Percentiles rank a stretch among this genome's conserved stretches.
These are phyloP conservation scores for Etheostoma nigrum DNA, from an alignment of 2,797 vertebrate genomes.

Conservation along the genomic window DNA sequence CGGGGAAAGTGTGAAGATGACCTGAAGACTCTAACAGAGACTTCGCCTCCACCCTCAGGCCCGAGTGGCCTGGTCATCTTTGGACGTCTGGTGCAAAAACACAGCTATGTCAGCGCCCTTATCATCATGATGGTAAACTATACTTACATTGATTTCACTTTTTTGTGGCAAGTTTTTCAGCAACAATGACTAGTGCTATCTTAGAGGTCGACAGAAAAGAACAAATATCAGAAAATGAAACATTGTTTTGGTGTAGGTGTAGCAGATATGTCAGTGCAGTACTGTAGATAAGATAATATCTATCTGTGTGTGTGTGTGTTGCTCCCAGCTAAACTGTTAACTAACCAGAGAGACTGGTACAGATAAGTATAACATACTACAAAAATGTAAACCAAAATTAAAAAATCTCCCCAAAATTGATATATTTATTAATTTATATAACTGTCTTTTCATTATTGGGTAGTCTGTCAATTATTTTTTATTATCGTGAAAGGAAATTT, in stretches of 20 bases:
- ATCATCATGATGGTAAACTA: slow-evolving; percentile 87
- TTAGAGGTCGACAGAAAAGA: neutral
- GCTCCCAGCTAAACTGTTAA: too few relatives aligned
- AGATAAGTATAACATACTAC: neutral
- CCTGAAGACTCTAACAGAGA: slow-evolving; percentile 42
- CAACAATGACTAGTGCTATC: neutral
- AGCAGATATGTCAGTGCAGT: neutral
- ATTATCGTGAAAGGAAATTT: too few relatives aligned
- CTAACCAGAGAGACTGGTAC: neutral
- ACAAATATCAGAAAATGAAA: neutral
- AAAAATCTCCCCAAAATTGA: neutral
- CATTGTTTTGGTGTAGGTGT: neutral
- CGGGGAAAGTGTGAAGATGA: slow-evolving; percentile 35
- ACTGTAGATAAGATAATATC: neutral
- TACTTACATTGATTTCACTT: neutral
- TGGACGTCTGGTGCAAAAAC: slow-evolving; percentile 83
- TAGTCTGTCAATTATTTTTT: too few relatives aligned
- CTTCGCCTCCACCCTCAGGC: slow-evolving; percentile 42
- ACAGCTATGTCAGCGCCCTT: slow-evolving; percentile 87
- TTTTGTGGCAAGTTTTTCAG: neutral
- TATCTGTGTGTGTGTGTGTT: too few relatives aligned
- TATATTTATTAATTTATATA: too few relatives aligned
- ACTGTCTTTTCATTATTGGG: too few relatives aligned
- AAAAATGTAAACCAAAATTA: neutral
- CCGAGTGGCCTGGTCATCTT: slow-evolving; percentile 79